Percentiles rank a stretch among this genome's conserved stretches.
Conservation (phyloP, 2,113 vertebrate species). For the Delphinapterus leucas region DNA sequence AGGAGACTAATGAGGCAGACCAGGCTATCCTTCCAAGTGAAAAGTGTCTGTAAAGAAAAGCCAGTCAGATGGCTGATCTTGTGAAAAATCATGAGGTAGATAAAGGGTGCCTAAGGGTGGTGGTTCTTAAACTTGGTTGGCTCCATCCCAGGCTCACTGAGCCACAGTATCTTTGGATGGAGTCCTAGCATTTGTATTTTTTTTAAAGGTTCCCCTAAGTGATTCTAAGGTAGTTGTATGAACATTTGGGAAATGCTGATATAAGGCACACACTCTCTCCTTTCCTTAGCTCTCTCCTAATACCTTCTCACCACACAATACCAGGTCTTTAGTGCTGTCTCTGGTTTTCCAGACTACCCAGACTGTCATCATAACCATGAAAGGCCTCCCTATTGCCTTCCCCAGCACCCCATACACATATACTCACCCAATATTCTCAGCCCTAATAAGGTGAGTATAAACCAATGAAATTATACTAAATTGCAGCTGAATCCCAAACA, state of each 20-base stretch:
- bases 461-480: not conserved
- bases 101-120: not conserved
- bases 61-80: not conserved
- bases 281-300: not conserved
- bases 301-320: not conserved
- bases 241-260: not conserved
- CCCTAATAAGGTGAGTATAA: not conserved
- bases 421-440: not conserved
- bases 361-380: not conserved
- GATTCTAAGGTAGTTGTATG: not conserved
- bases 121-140: not conserved
- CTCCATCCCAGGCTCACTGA: not conserved
- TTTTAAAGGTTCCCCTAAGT: not conserved
- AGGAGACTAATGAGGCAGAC: not conserved
- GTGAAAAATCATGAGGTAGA: not conserved
- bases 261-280: not conserved
- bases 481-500: not conserved
- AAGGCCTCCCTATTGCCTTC: not conserved
- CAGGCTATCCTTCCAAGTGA: not conserved
- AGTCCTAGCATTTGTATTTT: not conserved
- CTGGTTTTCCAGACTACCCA: not conserved
- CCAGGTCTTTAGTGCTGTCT: not conserved
- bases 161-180: not conserved
- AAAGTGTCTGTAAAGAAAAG: slow-evolving; percentile 8
- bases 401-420: not conserved